A percentile compares a stretch with the other conserved stretches of the same genome.
These are phyloP conservation scores for Clamator glandarius DNA, from an alignment of 2,797 vertebrate species.

Conservation along the genomic window DNA sequence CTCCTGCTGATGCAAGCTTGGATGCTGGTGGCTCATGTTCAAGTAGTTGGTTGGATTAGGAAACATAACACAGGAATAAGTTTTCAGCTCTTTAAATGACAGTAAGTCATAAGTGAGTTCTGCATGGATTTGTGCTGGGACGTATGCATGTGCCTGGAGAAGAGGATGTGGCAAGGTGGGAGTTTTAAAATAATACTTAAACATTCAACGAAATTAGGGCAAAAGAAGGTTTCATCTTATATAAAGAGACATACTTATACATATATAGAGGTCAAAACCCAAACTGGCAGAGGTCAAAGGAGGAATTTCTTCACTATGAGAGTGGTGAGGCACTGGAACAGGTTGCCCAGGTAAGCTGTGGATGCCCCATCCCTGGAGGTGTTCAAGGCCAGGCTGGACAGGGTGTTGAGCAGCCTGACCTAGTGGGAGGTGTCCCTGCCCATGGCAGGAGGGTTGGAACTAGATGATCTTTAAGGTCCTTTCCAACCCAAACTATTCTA, in stretches of 20 bases:
- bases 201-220: background rate
- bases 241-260: background rate
- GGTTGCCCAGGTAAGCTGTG: too few relatives aligned
- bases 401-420: too few relatives aligned
- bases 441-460: too few relatives aligned
- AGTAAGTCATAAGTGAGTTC: background rate
- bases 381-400: too few relatives aligned
- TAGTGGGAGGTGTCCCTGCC: too few relatives aligned
- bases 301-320: too few relatives aligned
- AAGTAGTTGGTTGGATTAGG: background rate
- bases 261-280: too few relatives aligned
- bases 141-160: fast-evolving
- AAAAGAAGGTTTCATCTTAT: background rate
- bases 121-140: background rate
- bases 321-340: too few relatives aligned
- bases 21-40: background rate
- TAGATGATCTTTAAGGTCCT: too few relatives aligned
- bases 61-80: background rate
- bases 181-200: background rate
- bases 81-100: background rate
- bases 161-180: background rate
- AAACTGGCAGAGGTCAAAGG: background rate
- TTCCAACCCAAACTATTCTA: too few relatives aligned
- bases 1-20: background rate
- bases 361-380: too few relatives aligned